Base-by-base conservation (phyloP, 2,113 vertebrate species). In the Mastomys coucha region DNA sequence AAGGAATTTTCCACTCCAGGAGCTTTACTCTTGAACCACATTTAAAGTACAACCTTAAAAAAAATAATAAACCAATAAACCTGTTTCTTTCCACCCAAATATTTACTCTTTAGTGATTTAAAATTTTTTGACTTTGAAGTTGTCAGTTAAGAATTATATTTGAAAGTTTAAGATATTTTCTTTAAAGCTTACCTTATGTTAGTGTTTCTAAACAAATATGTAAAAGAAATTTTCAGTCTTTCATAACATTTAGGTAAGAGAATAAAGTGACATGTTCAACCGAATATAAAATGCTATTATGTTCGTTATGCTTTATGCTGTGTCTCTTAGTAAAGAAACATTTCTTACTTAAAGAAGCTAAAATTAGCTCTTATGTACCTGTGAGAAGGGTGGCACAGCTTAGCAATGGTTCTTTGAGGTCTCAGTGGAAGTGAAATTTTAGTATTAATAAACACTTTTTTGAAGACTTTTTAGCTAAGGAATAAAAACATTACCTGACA, bases 11-110 rank as follows among this genome's bases (percentile, higher is more conserved):
- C 75, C 56, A 96, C 4, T 77, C 76, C 75, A 80, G 77, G 72
- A 96, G 42, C 81, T 97, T 31, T 87, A 96, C 95, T 96, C 81
- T 97, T 97, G 85, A 96, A 97, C 93, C 88, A 96, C 94, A 90
- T 95, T 98, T 97, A 96, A 97, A 85, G 72, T 78, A 92, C n/a
- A 85, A 88, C 56, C 95, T 78, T 56, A 6, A 93, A 97, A 92
- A 60, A 96, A 92, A 80, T 26, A 96, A 58, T 76, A 89, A 42
- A 51, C 70, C 65, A 97, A 65, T 95, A 95, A 98, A 95, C 31
- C 90, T 96, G n/a, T 81, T 97, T 94, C 69, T 95, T 97, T 96
- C 60, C 72, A 80, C 42, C 91, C 45, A 67, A 84, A 56, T 92
- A 82, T 58, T 95, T 96, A 88, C 58, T 96, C 91, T 93, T 94